Conservation (phyloP, 1,140 invertebrate species). For the Hylyphantes graminicola region DNA sequence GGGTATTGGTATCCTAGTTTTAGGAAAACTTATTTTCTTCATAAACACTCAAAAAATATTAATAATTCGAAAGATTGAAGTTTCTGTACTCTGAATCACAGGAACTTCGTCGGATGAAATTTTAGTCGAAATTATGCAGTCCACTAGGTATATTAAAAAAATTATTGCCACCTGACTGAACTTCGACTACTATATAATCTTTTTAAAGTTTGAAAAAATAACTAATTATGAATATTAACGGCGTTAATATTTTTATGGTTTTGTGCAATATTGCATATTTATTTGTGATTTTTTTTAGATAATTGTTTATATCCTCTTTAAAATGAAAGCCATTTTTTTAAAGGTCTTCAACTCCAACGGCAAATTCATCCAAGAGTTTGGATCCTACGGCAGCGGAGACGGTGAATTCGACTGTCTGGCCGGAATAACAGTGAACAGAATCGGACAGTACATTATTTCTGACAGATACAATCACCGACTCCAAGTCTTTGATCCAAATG, state of each 20-base stretch:
- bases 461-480: slow-evolving; percentile 95
- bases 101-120: too few species aligned
- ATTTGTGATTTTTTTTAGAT: background rate
- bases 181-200: too few species aligned
- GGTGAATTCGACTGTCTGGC: slow-evolving; percentile 97
- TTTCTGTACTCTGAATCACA: too few species aligned
- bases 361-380: slow-evolving; percentile 91
- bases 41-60: too few species aligned
- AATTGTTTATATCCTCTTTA: background rate
- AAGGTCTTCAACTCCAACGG: slow-evolving; percentile 85
- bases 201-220: too few species aligned
- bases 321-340: background rate
- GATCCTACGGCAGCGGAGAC: slow-evolving; percentile 90
- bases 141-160: too few species aligned
- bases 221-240: background rate
- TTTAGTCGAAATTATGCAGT: too few species aligned
- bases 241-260: background rate
- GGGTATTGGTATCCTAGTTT: too few species aligned
- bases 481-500: slow-evolving; percentile 92
- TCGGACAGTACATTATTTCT: slow-evolving; percentile 95
- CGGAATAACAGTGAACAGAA: slow-evolving; percentile 92
- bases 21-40: too few species aligned
- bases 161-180: too few species aligned
- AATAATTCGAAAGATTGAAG: too few species aligned
- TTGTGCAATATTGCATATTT: background rate